These are phyloP conservation scores for Malurus splendens DNA, from an alignment of 2,797 vertebrate species.

Conservation along the genomic window DNA sequence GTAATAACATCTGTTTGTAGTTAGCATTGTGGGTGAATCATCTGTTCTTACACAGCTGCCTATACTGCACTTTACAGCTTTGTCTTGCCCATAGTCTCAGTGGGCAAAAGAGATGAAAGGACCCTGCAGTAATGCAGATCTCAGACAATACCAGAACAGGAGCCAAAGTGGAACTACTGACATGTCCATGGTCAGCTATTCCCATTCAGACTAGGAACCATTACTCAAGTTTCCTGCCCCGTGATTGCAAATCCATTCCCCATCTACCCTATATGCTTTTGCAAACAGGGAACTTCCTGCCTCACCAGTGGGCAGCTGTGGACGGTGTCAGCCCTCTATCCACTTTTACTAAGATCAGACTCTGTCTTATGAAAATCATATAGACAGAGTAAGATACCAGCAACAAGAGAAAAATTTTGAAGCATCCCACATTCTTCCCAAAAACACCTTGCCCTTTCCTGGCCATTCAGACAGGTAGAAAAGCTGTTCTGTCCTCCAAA, in stretches of 20 bases:
- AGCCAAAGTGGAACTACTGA: not conserved
- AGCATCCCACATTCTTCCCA: not conserved
- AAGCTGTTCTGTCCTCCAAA: not conserved
- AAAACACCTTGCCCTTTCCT: not conserved
- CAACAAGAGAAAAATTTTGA: not conserved
- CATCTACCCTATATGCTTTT: not conserved
- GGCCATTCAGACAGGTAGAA: not conserved
- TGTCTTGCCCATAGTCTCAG: not conserved
- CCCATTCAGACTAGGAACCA: accelerated
- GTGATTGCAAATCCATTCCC: not conserved
- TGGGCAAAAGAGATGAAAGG: not conserved
- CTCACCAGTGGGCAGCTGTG: not conserved
- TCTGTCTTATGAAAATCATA: not conserved
- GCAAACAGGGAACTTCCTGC: not conserved
- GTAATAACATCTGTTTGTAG: not conserved
- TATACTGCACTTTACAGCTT: not conserved
- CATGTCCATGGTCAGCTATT: not conserved
- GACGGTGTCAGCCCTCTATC: not conserved
- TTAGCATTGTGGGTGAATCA: not conserved
- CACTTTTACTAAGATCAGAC: not conserved
- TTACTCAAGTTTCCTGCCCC: not conserved
- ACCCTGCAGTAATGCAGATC: not conserved
- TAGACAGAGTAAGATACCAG: not conserved
- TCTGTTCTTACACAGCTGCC: not conserved
- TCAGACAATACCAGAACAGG: accelerated